phyloP scores from a whole-genome alignment of 2,888 invertebrate genomes.

The Sericinus montela region DNA sequence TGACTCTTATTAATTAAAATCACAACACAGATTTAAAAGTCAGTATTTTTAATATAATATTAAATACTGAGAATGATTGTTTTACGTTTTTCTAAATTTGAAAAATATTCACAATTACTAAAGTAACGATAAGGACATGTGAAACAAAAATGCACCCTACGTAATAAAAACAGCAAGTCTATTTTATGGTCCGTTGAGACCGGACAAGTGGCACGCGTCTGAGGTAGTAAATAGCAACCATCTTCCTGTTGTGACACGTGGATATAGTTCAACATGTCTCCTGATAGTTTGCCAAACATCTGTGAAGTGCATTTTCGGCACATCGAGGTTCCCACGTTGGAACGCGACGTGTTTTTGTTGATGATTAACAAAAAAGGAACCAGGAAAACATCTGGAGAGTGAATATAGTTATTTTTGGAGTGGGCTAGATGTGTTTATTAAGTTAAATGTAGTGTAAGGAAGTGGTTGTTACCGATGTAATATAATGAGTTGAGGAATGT shows the following conservation, averaged over 20 bases:
- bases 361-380: conserved; percentile 44
- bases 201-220: conserved; percentile 66
- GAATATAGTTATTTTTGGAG: conserved; percentile 56
- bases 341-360: conserved; percentile 53
- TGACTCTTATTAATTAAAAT: too few species aligned
- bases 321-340: conserved; percentile 63
- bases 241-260: conserved; percentile 71
- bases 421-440: conserved; percentile 45
- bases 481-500: not conserved
- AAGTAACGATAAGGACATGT: conserved; percentile 3
- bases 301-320: conserved; percentile 46
- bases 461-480: conserved; percentile 33
- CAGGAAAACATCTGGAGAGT: conserved; percentile 66
- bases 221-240: conserved; percentile 36
- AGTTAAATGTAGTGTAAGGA: conserved; percentile 52
- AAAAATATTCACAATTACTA: too few species aligned
- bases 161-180: conserved; percentile 45
- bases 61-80: too few species aligned
- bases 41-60: too few species aligned
- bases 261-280: conserved; percentile 28
- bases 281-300: conserved; percentile 53
- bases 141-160: conserved; percentile 27
- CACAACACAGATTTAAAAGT: too few species aligned
- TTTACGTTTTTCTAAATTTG: too few species aligned
- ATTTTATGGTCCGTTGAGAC: conserved; percentile 59